These are phyloP conservation scores for Macrosiphum euphorbiae DNA, from an alignment of 2,888 invertebrate genomes.

Conservation along the genomic window DNA sequence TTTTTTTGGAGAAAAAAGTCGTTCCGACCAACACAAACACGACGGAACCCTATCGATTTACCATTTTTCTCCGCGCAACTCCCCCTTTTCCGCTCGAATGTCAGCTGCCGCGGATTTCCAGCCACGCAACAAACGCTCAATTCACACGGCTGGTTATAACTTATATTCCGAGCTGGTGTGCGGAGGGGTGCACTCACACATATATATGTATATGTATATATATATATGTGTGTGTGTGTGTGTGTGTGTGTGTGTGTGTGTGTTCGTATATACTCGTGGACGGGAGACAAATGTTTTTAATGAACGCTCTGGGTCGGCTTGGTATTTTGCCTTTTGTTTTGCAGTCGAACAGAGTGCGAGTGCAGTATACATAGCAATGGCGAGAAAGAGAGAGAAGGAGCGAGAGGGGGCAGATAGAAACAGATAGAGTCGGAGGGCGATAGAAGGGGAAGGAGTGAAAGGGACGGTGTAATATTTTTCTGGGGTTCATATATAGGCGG, in stretches of 20 bases:
- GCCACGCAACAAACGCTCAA: constrained; percentile 52
- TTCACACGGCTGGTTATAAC: constrained; percentile 56
- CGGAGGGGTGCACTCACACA: background rate
- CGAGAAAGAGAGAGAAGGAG: background rate
- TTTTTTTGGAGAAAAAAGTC: constrained; percentile 40
- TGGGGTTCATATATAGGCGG: constrained; percentile 44
- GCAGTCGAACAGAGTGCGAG: constrained; percentile 8
- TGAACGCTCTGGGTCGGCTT: constrained; percentile 56
- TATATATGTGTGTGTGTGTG: too few relatives aligned
- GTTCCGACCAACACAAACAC: constrained; percentile 47
- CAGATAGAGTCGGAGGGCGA: background rate
- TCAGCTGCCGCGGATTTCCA: constrained; percentile 59
- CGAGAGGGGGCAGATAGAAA: background rate
- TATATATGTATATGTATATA: background rate
- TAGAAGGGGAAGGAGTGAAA: background rate
- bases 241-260: too few relatives aligned
- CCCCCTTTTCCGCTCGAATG: constrained; percentile 45
- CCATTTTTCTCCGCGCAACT: constrained; percentile 52
- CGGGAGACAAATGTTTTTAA: constrained; percentile 64
- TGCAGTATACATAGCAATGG: background rate
- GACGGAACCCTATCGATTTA: constrained; percentile 56
- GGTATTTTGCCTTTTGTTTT: constrained; percentile 55
- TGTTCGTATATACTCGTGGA: background rate
- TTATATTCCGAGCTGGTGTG: constrained; percentile 33
- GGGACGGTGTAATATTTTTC: constrained; percentile 56